Conservation (phyloP, 2,888 invertebrate species). For the Macrophya annulata region DNA sequence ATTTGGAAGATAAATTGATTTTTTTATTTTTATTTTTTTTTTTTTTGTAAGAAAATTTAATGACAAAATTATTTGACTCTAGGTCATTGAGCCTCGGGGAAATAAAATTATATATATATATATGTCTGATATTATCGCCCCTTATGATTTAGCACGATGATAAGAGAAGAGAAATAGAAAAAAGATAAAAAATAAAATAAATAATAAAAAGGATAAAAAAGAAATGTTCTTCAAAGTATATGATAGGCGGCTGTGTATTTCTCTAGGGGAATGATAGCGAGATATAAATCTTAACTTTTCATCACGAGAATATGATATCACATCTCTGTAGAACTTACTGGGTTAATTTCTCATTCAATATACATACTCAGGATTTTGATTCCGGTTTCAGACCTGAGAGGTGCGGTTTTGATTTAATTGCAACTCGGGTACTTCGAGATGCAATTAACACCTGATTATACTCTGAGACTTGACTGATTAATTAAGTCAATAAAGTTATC, state of each 20-base stretch:
- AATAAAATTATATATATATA: not conserved
- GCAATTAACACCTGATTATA: slow-evolving; percentile 24
- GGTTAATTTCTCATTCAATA: slow-evolving; percentile 21
- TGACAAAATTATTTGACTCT: not conserved
- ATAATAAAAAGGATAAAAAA: not conserved
- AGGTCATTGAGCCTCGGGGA: not conserved
- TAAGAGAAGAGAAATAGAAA: not conserved
- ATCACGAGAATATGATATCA: not conserved
- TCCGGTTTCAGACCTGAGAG: not conserved
- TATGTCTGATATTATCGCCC: not conserved
- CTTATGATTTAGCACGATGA: not conserved
- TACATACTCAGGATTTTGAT: not conserved
- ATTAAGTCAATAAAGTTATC: slow-evolving; percentile 18
- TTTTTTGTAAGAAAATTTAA: not conserved
- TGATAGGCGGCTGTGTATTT: not conserved
- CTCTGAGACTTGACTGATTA: slow-evolving; percentile 3
- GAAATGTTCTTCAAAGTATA: not conserved
- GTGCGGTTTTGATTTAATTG: slow-evolving; percentile 10
- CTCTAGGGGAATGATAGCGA: not conserved
- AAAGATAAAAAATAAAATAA: no score
- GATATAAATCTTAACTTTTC: slow-evolving; percentile 11
- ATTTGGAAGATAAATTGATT: not conserved
- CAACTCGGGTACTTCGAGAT: not conserved
- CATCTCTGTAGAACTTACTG: not conserved
- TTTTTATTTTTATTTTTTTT: not conserved